Evolutionary conservation across 2,888 invertebrate species (phyloP).

Genomic region (Octodonta nipae): DNA sequence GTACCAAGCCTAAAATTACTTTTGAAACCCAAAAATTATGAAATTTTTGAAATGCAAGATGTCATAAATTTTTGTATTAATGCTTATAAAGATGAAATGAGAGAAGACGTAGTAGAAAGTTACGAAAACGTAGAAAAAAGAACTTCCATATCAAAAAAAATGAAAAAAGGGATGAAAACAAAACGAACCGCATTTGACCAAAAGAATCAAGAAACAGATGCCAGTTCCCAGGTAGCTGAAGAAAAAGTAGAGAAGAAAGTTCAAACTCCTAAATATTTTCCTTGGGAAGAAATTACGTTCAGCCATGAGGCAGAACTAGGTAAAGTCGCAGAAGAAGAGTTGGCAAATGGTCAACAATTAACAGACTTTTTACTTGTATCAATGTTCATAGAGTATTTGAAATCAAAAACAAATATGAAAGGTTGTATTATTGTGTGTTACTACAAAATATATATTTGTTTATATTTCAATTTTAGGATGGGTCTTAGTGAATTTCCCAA

Average conservation of each 20-base stretch:
- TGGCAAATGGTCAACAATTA: constrained; percentile 39
- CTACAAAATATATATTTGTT: neutral
- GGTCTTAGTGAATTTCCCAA: constrained; percentile 52
- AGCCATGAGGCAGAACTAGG: constrained; percentile 43
- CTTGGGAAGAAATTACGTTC: constrained; percentile 43
- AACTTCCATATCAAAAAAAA: neutral
- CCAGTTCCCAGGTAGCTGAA: constrained; percentile 2
- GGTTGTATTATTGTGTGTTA: constrained; percentile 7
- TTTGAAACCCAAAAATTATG: constrained; percentile 20
- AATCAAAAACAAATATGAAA: constrained; percentile 34
- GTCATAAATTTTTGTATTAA: constrained; percentile 47
- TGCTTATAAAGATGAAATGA: constrained; percentile 41
- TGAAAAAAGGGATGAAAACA: too few relatives aligned
- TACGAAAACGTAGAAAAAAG: too few relatives aligned
- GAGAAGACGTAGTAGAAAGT: constrained; percentile 24
- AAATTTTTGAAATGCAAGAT: constrained; percentile 27
- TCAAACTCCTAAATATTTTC: constrained; percentile 48
- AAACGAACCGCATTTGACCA: too few relatives aligned
- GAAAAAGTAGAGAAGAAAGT: constrained; percentile 35
- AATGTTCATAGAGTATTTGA: constrained; percentile 48
- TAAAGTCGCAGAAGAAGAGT: constrained; percentile 40
- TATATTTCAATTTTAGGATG: constrained; percentile 33
- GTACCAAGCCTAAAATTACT: constrained; percentile 25
- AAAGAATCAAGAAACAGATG: neutral
- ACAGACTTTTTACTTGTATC: constrained; percentile 41